phyloP scores from a whole-genome alignment of 2,113 vertebrate species.

The Hydrochoerus hydrochaeris region DNA sequence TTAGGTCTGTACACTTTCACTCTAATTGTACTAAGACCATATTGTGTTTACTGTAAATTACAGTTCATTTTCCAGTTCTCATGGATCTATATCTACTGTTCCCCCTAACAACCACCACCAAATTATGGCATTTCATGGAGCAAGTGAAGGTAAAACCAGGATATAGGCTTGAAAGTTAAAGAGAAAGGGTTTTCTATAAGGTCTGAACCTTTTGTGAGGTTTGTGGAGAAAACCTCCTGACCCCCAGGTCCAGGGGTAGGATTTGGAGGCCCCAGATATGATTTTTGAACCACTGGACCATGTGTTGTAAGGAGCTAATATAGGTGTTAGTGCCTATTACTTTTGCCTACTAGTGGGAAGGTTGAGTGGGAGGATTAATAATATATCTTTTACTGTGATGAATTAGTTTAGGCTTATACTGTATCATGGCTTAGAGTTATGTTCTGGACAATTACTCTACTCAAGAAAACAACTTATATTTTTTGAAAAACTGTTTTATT shows the following conservation, averaged over 20 bases:
- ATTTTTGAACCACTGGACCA: background rate
- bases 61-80: conserved; percentile 4
- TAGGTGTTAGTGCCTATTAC: background rate
- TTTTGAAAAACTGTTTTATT: background rate
- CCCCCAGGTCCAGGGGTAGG: background rate
- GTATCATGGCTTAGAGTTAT: background rate
- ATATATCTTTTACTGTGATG: background rate
- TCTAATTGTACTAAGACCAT: background rate
- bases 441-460: background rate
- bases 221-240: background rate
- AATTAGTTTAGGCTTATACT: background rate
- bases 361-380: background rate
- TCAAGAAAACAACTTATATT: background rate
- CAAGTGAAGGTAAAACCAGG: background rate
- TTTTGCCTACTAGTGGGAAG: background rate
- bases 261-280: background rate
- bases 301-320: background rate
- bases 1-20: background rate
- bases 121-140: background rate
- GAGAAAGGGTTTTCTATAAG: background rate
- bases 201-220: background rate
- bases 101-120: background rate
- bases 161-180: no score
- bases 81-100: background rate
- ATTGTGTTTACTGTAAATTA: background rate